Base-by-base conservation (phyloP, 2,113 vertebrate genomes). In the Neolamprologus variostigma region DNA sequence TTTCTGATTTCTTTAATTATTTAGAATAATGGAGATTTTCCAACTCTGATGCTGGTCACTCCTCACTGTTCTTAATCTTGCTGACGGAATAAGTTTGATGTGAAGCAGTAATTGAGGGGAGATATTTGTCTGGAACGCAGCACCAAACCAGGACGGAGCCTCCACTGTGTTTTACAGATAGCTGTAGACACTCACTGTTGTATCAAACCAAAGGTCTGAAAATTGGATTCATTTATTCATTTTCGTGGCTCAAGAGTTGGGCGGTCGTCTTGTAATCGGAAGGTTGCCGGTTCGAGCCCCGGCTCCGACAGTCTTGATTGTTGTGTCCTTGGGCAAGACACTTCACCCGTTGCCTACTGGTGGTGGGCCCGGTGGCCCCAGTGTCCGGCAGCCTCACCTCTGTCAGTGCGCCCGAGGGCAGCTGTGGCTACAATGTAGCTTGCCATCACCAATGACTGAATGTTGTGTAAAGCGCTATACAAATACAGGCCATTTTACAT, bases 1-100 rank as follows among this genome's bases (percentile, higher is more conserved):
- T 66, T 40, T 47, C 57, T 78, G 9, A 82, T 28, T 53, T 26
- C 5, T 85, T 83, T 21, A 66, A 87, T 88, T 59, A 78, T 51
- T 81, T 28, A 47, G 26, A 78, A 33, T 82, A 31, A 42, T 8
- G 19, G 31, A 51, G 19, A 26, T 42, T 37, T 17, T 14, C 23
- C 11, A 21, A 84, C 17, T 21, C 40, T 78, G 28, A 66, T 47
- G 21, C 45, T 61, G 26, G 51, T 78, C 23, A 26, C 9, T 66
- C 23, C 33, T 47, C 53, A 13, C 21, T 33, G 26, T 9, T 9
- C 40, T 55, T 54, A 57, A 23, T 31, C 35, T 40, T 81, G 53
- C 3, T 59, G 16, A 5, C 0, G 0, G 40, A 31, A 28, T 59
- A 63, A 28, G 16, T 33, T 23, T 16, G 9, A 81, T 28, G 33